Evolutionary conservation across 2,888 invertebrate species (phyloP), one percentile per base, ranked within the genome.

Genomic region (Adelognathus sp.): DNA sequence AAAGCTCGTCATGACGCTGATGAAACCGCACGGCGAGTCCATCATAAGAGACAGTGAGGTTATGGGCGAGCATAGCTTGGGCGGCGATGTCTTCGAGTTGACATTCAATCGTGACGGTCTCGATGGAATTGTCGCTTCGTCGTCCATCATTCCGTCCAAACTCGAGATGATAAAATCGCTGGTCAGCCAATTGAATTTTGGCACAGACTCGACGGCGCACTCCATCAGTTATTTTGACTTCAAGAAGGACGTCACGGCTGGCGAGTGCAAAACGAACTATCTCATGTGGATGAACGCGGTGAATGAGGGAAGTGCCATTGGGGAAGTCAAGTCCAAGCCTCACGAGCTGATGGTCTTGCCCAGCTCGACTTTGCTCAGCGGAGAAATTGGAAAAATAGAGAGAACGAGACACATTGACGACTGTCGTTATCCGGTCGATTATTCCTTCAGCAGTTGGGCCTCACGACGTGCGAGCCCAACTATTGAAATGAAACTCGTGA

Each of bases 111-210:
- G 76, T 9, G 76, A 81, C 11, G 86, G 87, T 0, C 63, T 88
- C 21, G 77, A 83, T 0, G 79, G 74, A 14, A 81, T 88, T 3
- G 21, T 85, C 2, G 86, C 87, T 1, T 82, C 84, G n/a, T 82
- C 81, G 41, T 82, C 79, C 1, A 80, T 84, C 1, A 81, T 79
- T 11, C 83, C 84, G 16, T 64, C 76, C 14, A 77, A 50, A 18
- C 61, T 88, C 16, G 87, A 88, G 41, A 83, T 86, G 64, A 74
- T 87, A 1, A 77, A 85, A 41, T 74, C 81, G 27, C 80, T 88
- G 5, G 83, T 83, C 3, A 83, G 81, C 18, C 82, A 88, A 58
- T 44, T 88, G 29, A 85, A 84, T 46, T 56, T 86, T 46, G 87
- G 86, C 0, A 69, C 79, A 0, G 70, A 82, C 11, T 31, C 85